phyloP scores from a whole-genome alignment of 53 echinoderm and acorn worm genomes.

The Zoroaster sp. region DNA sequence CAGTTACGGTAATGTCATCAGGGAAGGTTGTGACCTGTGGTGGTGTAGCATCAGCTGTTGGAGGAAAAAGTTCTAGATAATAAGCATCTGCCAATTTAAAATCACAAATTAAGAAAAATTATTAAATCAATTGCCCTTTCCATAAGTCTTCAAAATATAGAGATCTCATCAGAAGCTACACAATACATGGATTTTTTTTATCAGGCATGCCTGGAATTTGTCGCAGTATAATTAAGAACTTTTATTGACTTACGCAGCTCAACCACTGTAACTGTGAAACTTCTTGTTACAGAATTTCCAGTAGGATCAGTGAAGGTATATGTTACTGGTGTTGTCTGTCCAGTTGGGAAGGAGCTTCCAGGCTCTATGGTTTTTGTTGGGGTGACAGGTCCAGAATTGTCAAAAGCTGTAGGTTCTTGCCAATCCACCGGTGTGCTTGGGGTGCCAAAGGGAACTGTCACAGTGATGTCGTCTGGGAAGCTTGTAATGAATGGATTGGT shows the following conservation, averaged over 20 bases:
- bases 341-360: conserved; percentile 51
- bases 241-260: not conserved
- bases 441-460: conserved; percentile 55
- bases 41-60: not conserved
- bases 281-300: conserved; percentile 55
- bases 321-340: conserved; percentile 35
- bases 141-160: too few relatives aligned
- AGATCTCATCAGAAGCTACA: too few relatives aligned
- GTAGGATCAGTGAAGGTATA: conserved; percentile 70
- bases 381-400: conserved; percentile 57
- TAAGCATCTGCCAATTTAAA: too few relatives aligned
- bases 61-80: not conserved
- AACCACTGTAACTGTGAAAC: conserved; percentile 44
- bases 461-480: conserved; percentile 56
- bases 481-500: not conserved
- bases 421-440: conserved; percentile 41
- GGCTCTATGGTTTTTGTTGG: not conserved
- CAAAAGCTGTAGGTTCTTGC: conserved; percentile 58
- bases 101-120: too few relatives aligned
- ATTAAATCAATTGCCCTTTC: too few relatives aligned
- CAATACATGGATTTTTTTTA: too few relatives aligned
- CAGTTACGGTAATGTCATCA: conserved; percentile 42
- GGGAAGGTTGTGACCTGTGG: conserved; percentile 51
- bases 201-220: too few relatives aligned
- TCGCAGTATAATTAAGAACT: too few relatives aligned